Evolutionary conservation across 37 sponge, comb jelly and placozoan genomes (phyloP).

Genomic region (Dysidea cf. avara): DNA sequence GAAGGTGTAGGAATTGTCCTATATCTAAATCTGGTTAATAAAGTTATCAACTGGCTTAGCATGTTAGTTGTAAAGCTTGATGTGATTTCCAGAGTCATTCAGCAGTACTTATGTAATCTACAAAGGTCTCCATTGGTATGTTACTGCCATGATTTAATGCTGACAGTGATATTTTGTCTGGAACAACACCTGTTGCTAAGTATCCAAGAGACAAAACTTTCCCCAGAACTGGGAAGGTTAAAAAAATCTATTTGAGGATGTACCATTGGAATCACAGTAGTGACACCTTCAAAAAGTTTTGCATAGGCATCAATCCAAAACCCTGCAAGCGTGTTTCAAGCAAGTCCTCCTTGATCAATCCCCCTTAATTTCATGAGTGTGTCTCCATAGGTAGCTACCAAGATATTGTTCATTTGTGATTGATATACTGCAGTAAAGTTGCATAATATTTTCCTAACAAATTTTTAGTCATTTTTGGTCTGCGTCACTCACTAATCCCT

Average conservation of each 20-base stretch:
- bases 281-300: conserved; percentile 15
- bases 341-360: conserved; percentile 23
- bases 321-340: conserved; percentile 25
- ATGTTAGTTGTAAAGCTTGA: background rate
- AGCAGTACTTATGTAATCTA: conserved; percentile 3
- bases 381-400: too few relatives aligned
- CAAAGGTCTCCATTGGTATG: conserved; percentile 2
- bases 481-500: too few relatives aligned
- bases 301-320: conserved; percentile 16
- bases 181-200: conserved; percentile 11
- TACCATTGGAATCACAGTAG: conserved; percentile 17
- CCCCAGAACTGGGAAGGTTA: conserved; percentile 1
- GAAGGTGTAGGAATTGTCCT: conserved; percentile 2
- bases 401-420: too few relatives aligned
- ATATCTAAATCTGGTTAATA: too few relatives aligned
- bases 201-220: conserved; percentile 24
- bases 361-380: too few relatives aligned
- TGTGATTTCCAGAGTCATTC: background rate
- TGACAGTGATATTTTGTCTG: conserved; percentile 12
- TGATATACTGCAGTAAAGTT: too few relatives aligned
- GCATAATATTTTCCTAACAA: too few relatives aligned
- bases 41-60: background rate
- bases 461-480: too few relatives aligned
- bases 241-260: conserved; percentile 9
- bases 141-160: background rate